Base-by-base conservation (phyloP, 2,888 invertebrate genomes). In the Troides oblongomaculatus region DNA sequence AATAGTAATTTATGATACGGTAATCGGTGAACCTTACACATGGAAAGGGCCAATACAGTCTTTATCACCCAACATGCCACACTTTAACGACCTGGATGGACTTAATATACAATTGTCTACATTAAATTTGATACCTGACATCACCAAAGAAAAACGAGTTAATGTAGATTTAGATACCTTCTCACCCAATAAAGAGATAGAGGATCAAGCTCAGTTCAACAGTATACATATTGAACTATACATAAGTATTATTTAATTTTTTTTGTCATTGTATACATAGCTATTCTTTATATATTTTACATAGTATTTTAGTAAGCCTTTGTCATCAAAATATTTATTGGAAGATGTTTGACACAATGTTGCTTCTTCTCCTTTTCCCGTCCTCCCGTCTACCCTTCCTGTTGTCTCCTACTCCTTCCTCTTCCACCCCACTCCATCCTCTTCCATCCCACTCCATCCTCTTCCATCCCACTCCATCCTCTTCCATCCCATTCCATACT, bases 1-100 rank as follows among this genome's bases (percentile, higher is more conserved):
- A 0, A 80, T 91, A n/a, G 90, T 88, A 0, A 74, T 85, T 0
- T 90, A 85, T 80, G 90, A 91, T 76, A 86, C 83, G 71, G 75
- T 84, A 0, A 82, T 89, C 0, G 88, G 88, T 0, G 85, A 90
- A 56, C 90, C 90, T 0, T 81, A 79, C 71, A 71, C 73, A 0
- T 90, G 88, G 89, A 73, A 79, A 0, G 88, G 89, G 0, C 73
- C 76, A 0, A 77, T 92, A 4, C 74, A 74, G 1, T 71, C 78
- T 0, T 7, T 88, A 0, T 80, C 84, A 0, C 77, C 81, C 18
- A 77, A 78, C 43, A 74, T 84, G 70, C 79, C 82, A 0, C 81
- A 79, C 74, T 77, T 83, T 8, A 76, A 79, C 58, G 73, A 76
- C 30, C 21, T 68, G 0, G 73, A 77, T 1, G 79, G 84, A 30